A percentile compares a stretch with the other conserved stretches of the same genome.
These are phyloP conservation scores for Calliphora vomitoria DNA, from an alignment of 2,888 invertebrate species.

Conservation along the genomic window DNA sequence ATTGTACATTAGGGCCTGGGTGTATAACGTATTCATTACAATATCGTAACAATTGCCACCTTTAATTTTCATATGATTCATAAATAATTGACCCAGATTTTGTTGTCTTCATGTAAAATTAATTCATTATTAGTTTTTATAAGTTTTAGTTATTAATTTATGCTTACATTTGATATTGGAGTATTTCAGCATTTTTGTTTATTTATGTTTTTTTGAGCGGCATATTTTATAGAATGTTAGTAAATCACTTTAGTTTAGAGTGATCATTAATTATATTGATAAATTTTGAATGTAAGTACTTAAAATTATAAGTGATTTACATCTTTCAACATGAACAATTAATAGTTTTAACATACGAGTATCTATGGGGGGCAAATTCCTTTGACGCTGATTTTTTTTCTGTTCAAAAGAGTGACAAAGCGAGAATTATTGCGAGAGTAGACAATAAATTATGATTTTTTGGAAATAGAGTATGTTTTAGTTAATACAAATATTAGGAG, in stretches of 20 bases:
- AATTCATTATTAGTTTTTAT: slow-evolving; percentile 43
- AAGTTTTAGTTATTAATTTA: slow-evolving; percentile 57
- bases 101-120: slow-evolving; percentile 35
- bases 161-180: slow-evolving; percentile 49
- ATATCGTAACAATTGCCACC: slow-evolving; percentile 31
- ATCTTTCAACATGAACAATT: slow-evolving; percentile 18
- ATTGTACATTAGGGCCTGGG: not conserved
- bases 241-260: slow-evolving; percentile 49
- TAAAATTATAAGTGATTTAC: slow-evolving; percentile 25
- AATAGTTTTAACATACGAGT: slow-evolving; percentile 7
- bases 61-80: slow-evolving; percentile 54
- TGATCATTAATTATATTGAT: slow-evolving; percentile 57
- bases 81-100: slow-evolving; percentile 68
- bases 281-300: not conserved
- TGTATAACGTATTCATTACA: slow-evolving; percentile 2
- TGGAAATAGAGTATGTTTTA: too few relatives aligned
- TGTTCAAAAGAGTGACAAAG: not conserved
- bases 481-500: too few relatives aligned
- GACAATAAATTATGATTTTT: not conserved
- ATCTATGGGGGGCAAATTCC: not conserved
- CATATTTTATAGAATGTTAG: slow-evolving; percentile 43
- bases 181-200: not conserved
- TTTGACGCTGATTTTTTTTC: not conserved
- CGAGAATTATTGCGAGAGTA: not conserved
- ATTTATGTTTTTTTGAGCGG: slow-evolving; percentile 31